phyloP scores from a whole-genome alignment of 2,888 invertebrate genomes.

The Thysanoteuthis rhombus region DNA sequence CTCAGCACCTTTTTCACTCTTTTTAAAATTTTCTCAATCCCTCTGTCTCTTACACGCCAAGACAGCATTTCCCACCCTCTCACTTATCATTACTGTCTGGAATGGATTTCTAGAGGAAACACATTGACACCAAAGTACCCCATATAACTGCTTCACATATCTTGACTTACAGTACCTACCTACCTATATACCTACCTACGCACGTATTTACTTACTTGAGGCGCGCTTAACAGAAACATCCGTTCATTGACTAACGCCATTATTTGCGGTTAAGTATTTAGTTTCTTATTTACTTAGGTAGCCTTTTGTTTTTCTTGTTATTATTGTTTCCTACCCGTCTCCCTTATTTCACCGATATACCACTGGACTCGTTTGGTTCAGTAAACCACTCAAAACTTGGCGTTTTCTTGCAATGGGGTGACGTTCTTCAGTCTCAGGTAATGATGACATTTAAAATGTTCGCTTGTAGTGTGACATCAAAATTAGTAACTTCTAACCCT shows the following conservation, averaged over 20 bases:
- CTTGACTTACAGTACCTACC: background rate
- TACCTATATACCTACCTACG: background rate
- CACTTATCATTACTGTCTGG: background rate
- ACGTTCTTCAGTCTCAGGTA: too few relatives aligned
- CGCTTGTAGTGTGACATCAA: too few relatives aligned
- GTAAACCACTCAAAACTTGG: too few relatives aligned
- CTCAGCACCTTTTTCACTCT: too few relatives aligned
- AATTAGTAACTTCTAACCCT: too few relatives aligned
- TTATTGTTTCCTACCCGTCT: background rate
- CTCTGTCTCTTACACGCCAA: too few relatives aligned
- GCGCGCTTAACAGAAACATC: background rate
- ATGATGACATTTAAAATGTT: too few relatives aligned
- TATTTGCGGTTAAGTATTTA: background rate
- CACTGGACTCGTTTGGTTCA: too few relatives aligned
- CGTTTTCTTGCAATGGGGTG: too few relatives aligned
- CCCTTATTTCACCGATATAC: background rate
- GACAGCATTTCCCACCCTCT: too few relatives aligned
- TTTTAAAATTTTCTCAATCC: too few relatives aligned
- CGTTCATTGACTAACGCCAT: background rate
- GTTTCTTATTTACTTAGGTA: background rate
- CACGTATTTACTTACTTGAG: background rate
- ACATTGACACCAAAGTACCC: constrained; percentile 12
- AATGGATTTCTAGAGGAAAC: background rate
- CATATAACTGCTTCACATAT: background rate
- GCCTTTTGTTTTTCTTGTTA: background rate